These are phyloP conservation scores for Aphrophora alni DNA, from an alignment of 2,888 invertebrate species.

Conservation along the genomic window DNA sequence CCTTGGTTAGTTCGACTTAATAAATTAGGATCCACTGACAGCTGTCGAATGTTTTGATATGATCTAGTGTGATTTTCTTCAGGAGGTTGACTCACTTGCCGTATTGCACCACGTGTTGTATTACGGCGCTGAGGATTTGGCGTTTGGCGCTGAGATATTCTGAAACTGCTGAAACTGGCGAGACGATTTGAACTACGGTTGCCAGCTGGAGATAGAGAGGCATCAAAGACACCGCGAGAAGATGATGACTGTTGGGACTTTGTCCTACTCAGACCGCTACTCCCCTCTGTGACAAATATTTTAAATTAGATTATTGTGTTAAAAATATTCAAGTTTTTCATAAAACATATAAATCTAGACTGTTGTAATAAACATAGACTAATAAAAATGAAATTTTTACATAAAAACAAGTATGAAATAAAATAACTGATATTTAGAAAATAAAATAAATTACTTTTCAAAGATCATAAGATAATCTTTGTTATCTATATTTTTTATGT, in stretches of 20 bases:
- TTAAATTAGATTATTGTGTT: not conserved
- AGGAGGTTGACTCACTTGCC: slow-evolving; percentile 41
- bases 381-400: too few relatives aligned
- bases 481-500: too few relatives aligned
- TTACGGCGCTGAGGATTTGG: slow-evolving; percentile 46
- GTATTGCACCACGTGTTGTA: slow-evolving; percentile 46
- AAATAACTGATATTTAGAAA: too few relatives aligned
- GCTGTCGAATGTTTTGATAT: slow-evolving; percentile 48
- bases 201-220: slow-evolving; percentile 18
- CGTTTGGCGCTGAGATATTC: slow-evolving; percentile 50
- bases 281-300: slow-evolving; percentile 54
- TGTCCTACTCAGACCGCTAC: slow-evolving; percentile 59
- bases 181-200: slow-evolving; percentile 42
- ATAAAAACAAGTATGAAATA: too few relatives aligned
- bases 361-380: too few relatives aligned
- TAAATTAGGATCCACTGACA: slow-evolving; percentile 49
- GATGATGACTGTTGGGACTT: slow-evolving; percentile 53
- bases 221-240: slow-evolving; percentile 37
- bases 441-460: too few relatives aligned
- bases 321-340: not conserved
- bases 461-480: too few relatives aligned
- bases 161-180: slow-evolving; percentile 52
- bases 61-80: slow-evolving; percentile 38
- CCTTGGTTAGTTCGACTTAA: slow-evolving; percentile 37
- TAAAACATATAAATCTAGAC: too few relatives aligned